Conservation (phyloP, 2,888 invertebrate species). For the Gerris lacustris region DNA sequence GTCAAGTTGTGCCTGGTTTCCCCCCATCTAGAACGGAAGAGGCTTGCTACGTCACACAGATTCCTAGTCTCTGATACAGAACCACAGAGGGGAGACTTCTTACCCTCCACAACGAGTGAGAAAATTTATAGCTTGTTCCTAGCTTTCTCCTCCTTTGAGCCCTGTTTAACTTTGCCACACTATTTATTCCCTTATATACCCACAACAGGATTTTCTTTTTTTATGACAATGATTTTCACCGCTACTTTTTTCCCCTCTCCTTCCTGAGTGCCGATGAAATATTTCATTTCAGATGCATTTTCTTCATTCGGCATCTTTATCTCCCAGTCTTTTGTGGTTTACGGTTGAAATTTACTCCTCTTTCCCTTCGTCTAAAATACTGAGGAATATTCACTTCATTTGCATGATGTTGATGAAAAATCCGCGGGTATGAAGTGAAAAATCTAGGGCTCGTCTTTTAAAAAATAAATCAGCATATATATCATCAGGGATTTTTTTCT, state of each 20-base stretch:
- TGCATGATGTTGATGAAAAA: slow-evolving; percentile 1
- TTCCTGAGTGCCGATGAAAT: background rate
- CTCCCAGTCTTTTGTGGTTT: background rate
- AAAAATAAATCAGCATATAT: background rate
- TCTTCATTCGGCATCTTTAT: background rate
- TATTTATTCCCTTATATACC: background rate
- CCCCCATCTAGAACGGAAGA: background rate
- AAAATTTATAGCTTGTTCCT: slow-evolving; percentile 3
- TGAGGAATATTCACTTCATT: background rate
- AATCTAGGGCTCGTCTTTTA: background rate
- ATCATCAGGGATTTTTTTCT: too few species aligned
- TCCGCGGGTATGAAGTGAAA: too few species aligned
- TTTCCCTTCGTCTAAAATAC: background rate
- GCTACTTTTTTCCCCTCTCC: too few species aligned
- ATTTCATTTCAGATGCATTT: slow-evolving; percentile 1
- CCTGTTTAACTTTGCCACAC: background rate
- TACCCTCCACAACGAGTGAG: background rate
- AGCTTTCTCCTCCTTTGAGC: background rate
- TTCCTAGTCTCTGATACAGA: background rate
- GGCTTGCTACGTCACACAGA: background rate
- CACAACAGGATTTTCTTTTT: background rate
- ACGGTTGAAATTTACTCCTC: too few species aligned
- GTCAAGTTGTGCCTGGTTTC: background rate
- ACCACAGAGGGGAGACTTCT: background rate
- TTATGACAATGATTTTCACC: background rate